A percentile compares a stretch with the other conserved stretches of the same genome.
phyloP scores from a whole-genome alignment of 2,113 vertebrate genomes.

The Corydoras maculifer region DNA sequence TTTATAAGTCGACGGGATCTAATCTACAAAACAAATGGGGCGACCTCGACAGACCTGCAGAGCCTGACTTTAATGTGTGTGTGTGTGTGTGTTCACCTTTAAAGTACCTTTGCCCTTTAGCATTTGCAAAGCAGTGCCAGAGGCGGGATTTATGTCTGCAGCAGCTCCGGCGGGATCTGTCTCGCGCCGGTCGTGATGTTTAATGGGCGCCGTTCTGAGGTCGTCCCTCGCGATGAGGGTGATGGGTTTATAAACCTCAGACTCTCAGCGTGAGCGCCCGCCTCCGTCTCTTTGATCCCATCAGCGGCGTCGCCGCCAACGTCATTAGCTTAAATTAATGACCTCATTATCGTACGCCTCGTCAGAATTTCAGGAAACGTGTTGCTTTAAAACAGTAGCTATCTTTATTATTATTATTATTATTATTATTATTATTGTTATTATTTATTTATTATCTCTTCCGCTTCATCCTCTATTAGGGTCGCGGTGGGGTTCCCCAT shows the following conservation, averaged over 20 bases:
- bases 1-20: no score
- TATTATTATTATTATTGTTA: neutral
- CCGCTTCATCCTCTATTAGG: no score
- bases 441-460: neutral
- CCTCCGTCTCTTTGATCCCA: constrained; percentile 31
- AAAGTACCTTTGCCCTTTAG: no score
- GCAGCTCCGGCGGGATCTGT: neutral
- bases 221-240: constrained; percentile 5
- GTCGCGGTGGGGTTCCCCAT: no score
- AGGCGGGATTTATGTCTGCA: no score
- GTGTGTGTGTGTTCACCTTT: no score
- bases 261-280: constrained; percentile 5
- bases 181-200: constrained; percentile 12
- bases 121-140: no score
- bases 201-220: constrained; percentile 20
- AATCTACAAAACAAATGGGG: no score
- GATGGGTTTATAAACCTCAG: constrained; percentile 13
- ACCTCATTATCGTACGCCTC: constrained; percentile 33
- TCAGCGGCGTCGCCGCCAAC: constrained; percentile 1
- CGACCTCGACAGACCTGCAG: no score
- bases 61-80: no score
- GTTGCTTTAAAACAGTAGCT: no score
- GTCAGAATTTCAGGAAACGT: no score
- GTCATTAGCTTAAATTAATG: constrained; percentile 39
- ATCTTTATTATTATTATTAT: neutral